Percentiles rank a stretch among this genome's conserved stretches.
Evolutionary conservation across 2,888 invertebrate species (phyloP).

Genomic region (Tipula vernalis): DNA sequence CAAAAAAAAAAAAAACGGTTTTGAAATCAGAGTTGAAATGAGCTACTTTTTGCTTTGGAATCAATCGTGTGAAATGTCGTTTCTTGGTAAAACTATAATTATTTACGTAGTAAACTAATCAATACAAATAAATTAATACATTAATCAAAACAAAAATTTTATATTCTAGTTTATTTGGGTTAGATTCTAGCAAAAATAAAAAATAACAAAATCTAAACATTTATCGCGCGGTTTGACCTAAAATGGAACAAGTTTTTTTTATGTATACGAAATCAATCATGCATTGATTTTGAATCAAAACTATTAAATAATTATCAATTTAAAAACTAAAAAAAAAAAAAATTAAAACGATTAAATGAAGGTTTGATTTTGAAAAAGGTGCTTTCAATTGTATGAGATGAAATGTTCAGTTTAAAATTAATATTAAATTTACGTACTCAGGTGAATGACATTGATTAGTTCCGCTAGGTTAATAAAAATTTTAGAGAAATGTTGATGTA

Average conservation of each 20-base stretch:
- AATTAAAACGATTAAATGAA: not conserved
- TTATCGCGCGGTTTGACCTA: not conserved
- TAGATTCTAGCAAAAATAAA: not conserved
- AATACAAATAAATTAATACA: not conserved
- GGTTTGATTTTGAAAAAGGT: not conserved
- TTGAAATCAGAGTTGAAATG: not conserved
- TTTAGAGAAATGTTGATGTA: not conserved
- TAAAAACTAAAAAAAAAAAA: not conserved
- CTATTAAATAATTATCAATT: not conserved
- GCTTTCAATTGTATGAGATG: not conserved
- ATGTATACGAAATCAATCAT: not conserved
- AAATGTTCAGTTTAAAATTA: not conserved
- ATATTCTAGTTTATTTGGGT: not conserved
- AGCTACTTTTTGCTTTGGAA: not conserved
- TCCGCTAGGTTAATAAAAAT: not conserved
- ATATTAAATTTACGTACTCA: not conserved
- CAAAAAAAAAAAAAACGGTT: not conserved
- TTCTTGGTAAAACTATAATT: not conserved
- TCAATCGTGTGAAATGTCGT: conserved; percentile 4
- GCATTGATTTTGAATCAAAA: not conserved
- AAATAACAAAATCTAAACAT: not conserved
- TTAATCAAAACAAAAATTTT: not conserved
- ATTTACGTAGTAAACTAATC: not conserved
- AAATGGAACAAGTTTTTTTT: not conserved
- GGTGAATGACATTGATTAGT: not conserved